phyloP scores from a whole-genome alignment of 2,113 vertebrate species.

The Clarias batrachus region DNA sequence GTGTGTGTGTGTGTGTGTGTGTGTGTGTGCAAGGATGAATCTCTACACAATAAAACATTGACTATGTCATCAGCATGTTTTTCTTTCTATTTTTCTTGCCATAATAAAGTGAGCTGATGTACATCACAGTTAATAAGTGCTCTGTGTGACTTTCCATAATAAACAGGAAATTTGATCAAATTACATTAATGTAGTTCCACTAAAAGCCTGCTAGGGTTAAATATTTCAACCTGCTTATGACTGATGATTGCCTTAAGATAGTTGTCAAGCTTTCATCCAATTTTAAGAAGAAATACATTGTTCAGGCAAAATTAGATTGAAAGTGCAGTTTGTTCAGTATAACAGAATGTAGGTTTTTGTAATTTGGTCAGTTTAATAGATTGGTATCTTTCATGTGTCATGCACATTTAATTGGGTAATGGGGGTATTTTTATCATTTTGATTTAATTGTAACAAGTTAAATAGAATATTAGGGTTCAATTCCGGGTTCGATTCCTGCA shows the following conservation, averaged over 20 bases:
- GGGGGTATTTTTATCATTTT: not conserved
- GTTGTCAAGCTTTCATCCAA: constrained; percentile 1
- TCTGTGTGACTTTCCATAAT: constrained; percentile 34
- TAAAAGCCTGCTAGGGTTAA: constrained; percentile 38
- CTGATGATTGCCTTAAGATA: not conserved
- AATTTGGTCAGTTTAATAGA: not conserved
- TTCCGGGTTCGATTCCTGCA: too few relatives aligned
- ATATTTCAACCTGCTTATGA: not conserved
- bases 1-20: not conserved
- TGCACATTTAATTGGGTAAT: not conserved
- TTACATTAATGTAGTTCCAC: constrained; percentile 35
- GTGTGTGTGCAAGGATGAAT: not conserved
- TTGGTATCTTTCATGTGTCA: not conserved
- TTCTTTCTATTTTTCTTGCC: not conserved
- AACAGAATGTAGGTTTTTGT: not conserved
- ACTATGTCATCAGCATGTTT: not conserved
- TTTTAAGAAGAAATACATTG: not conserved
- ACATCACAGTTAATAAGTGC: not conserved
- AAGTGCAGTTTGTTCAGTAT: not conserved
- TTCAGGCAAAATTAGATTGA: not conserved
- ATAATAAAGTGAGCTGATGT: not conserved
- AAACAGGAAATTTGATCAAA: constrained; percentile 47
- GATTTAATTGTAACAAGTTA: not conserved
- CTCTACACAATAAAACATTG: too few relatives aligned
- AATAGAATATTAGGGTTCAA: too few relatives aligned